Evolutionary conservation across 2,797 vertebrate species (phyloP), one percentile per base, ranked within the genome.

Genomic region (Catostomus latipinnis): DNA sequence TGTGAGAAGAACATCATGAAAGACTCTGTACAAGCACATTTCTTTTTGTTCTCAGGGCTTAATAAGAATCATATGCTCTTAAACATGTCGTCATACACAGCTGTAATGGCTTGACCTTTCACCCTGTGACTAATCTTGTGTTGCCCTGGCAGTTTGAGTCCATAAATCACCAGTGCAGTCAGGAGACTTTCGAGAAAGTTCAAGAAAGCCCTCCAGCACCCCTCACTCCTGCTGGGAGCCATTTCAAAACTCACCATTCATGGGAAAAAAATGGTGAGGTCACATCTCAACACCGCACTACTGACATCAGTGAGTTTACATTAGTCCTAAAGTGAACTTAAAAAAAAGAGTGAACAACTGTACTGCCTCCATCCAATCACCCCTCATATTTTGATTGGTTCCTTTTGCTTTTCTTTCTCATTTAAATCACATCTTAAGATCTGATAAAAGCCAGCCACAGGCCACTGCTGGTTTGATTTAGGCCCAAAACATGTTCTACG

Each of bases 81-180:
- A 80, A 73, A 86, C 86, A 92, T 92, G 90, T 66, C 88, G 90
- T 93, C 92, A 93, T 92, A 85, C 82, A 80, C 92, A 93, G 90
- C 92, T 93, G 92, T 92, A 91, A 92, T 86, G 88, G 85, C 87
- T 89, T 92, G 90, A 91, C 91, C 92, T 91, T 90, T 92, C 86
- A 92, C 88, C 91, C 91, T 84, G 85, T 91, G 91, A 93, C 91
- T 92, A 93, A 93, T 92, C 90, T 90, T 88, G 85, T 88, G 89
- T 93, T 93, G 89, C 88, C 87, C 88, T 88, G 86, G 87, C 85
- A 89, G 85, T 88, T 87, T 82, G 81, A 85, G 85, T 88, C 88
- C 80, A 91, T 93, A 93, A 93, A 93, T 93, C 91, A 93, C 14
- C 68, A 77, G 84, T 82, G 83, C 77, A 88, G 90, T 91, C 88